Base-by-base conservation (phyloP, 2,113 vertebrate species). In the Anolis carolinensis region DNA sequence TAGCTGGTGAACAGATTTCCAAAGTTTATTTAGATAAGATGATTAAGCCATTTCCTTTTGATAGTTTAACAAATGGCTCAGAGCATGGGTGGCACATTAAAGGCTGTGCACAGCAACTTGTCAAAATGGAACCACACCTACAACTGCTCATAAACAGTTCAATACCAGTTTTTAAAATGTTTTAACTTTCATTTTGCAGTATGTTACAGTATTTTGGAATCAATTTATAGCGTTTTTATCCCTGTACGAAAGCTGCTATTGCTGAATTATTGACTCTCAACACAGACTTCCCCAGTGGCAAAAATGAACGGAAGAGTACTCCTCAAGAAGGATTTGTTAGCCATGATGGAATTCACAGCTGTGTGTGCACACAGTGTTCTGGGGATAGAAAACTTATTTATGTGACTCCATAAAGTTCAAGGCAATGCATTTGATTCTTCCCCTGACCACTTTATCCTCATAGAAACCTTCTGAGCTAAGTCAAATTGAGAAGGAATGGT, bases 21-120 rank as follows among this genome's bases (percentile, higher is more conserved):
- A 21, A n/a, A 44, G 30, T 71, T 82, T 82, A 71, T 82, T 82
- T 68, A 67, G 23, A 68, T 63, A 68, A 81, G 27, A 68, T 50
- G 16, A 81, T 50, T 36, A 32, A 48, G 36, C 62, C 34, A 67
- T 80, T 36, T 20, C 39, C 39, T 81, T 30, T 65, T 16, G 4
- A 72, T 55, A 55, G 48, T 27, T 72, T 34, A 39, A 82, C 48
- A 25, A 82, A 82, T 50, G 72, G 20, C 50, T 36, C 32, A 27
- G 50, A 36, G 16, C 5, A 10, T n/a, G n/a, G 68, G n/a, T 71
- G 67, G n/a, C 20, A 2, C 34, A n/a, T 32, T 21, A 71, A 52
- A 71, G 2, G 16, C n/a, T 52, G 9, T 55, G n/a, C 13, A 23
- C 50, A 55, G 20, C n/a, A 34, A 32, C 2, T 21, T 36, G 13